Conservation (phyloP, 2,888 invertebrate genomes). For the Ceratothoa steindachneri region DNA sequence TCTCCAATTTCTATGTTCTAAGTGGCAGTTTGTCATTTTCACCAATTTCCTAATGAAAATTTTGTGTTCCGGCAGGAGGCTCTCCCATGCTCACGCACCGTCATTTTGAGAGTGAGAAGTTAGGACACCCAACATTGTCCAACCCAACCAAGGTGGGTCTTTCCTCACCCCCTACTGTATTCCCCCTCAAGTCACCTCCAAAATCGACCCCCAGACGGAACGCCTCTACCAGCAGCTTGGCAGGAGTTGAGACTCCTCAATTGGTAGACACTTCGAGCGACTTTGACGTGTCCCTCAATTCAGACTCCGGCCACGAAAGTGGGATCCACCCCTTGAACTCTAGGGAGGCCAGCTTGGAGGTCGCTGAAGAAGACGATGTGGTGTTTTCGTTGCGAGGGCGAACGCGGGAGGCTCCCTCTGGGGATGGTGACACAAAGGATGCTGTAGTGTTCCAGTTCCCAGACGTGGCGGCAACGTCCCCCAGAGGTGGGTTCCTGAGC, state of each 20-base stretch:
- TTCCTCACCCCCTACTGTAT: not conserved
- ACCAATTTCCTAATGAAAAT: too few species aligned
- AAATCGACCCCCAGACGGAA: not conserved
- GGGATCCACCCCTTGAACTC: conserved; percentile 34
- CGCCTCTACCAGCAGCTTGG: too few species aligned
- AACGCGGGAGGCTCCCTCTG: not conserved
- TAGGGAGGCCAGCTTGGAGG: conserved; percentile 27
- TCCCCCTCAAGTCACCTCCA: not conserved
- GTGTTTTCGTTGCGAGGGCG: not conserved
- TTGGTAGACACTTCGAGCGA: conserved; percentile 38
- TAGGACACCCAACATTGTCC: not conserved
- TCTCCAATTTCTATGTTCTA: too few species aligned
- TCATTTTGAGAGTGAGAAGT: not conserved
- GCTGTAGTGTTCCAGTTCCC: not conserved
- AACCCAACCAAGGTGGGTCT: not conserved
- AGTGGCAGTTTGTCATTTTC: too few species aligned
- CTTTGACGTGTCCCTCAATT: conserved; percentile 31
- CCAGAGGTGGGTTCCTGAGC: not conserved
- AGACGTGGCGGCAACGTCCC: not conserved
- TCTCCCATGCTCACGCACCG: not conserved
- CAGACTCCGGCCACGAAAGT: conserved; percentile 35
- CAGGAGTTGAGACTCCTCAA: not conserved
- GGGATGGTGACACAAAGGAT: not conserved
- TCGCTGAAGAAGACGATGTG: conserved; percentile 23
- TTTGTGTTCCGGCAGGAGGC: too few species aligned